Evolutionary conservation across 2,797 vertebrate genomes (phyloP), one percentile per base, ranked within the genome.

Genomic region (Anas bahamensis): DNA sequence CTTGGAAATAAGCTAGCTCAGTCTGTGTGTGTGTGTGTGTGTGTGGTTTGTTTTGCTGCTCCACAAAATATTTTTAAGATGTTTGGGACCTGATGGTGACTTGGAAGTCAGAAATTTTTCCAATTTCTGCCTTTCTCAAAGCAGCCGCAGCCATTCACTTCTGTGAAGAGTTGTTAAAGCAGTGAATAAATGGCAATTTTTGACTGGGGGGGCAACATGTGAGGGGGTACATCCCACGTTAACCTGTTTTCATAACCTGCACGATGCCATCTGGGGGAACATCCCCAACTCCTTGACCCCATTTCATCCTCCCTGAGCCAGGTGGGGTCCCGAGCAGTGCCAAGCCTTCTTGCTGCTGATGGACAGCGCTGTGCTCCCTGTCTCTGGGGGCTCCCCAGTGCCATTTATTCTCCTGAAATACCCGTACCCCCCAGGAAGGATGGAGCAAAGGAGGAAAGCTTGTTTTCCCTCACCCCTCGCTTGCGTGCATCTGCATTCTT

Each of bases 101-200:
- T 90, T 87, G 78, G 75, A 90, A 85, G 96, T 44, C 57, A 83
- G 57, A 93, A 88, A 74, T 44, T 10, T 31, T 64, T 29, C 61
- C 41, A 11, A 15, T 64, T 31, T 64, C 39, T 7, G 9, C 77
- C 52, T 41, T 56, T 59, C 88, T 11, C 5, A 6, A 41, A 4
- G 1, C 81, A 90, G 69, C 81, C 90, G 83, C 80, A 72, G 70
- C 74, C 26, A 0, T 23, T 66, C 8, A 0, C 26, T 26, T 5
- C 41, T 14, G 24, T 14, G 61, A n/a, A 17, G 60, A 53, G 75
- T 85, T 92, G 31, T 6, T 69, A 77, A 89, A 94, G 14, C 44
- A 87, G 69, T 26, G 33, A 93, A 69, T 42, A 26, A 41, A n/a
- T 8, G 57, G 31, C 44, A 55, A 55, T 29, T 7, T 93, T 85